Conservation (phyloP, 2,113 vertebrate species). For the Bothrops jararaca region DNA sequence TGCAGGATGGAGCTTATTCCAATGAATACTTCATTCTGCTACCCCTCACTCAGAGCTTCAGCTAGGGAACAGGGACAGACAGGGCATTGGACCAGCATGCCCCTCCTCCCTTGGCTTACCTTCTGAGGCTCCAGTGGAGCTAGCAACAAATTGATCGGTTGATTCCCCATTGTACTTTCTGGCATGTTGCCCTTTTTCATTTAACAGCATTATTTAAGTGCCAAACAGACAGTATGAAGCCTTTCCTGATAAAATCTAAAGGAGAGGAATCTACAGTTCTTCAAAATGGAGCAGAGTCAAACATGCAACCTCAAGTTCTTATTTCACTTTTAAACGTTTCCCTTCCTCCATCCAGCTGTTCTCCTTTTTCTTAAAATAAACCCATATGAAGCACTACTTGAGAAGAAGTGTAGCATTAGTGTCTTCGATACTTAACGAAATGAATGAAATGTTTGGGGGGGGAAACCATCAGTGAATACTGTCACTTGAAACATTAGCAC, state of each 20-base stretch:
- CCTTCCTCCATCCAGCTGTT: not conserved
- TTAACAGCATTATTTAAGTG: not conserved
- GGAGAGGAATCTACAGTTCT: not conserved
- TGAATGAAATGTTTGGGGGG: not conserved
- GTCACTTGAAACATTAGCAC: not conserved
- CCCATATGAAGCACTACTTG: not conserved
- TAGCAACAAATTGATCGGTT: not conserved
- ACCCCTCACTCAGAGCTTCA: not conserved
- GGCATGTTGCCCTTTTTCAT: not conserved
- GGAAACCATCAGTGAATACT: not conserved
- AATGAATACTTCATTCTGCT: slow-evolving; percentile 5
- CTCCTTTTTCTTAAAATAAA: not conserved
- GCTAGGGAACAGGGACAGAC: not conserved
- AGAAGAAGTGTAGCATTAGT: not conserved
- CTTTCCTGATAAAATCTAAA: not conserved
- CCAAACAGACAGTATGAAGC: not conserved
- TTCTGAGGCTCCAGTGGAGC: not conserved
- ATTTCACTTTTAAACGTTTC: not conserved
- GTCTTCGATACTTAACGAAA: not conserved
- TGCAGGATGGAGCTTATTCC: not conserved
- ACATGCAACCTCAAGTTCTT: not conserved
- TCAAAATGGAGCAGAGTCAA: not conserved
- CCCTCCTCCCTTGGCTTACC: not conserved
- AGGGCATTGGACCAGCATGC: not conserved
- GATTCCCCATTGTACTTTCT: not conserved